These are phyloP conservation scores for Cladorhizidae sp. DNA, from an alignment of 37 sponge, comb jelly and placozoan genomes.

Conservation along the genomic window DNA sequence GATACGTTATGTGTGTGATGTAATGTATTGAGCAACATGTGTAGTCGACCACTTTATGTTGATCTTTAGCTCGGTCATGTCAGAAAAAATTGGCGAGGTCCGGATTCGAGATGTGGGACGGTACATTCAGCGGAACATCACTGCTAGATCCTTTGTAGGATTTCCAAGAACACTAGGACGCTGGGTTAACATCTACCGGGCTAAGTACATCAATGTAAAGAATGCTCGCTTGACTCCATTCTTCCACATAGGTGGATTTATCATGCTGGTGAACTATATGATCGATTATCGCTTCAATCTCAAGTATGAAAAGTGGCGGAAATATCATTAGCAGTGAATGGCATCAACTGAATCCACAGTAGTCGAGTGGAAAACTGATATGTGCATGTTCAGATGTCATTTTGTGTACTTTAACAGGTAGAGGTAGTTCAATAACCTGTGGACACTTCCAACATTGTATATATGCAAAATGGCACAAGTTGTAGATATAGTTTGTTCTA, in stretches of 20 bases:
- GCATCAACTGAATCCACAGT: background rate
- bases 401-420: background rate
- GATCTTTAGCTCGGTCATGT: background rate
- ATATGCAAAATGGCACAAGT: too few relatives aligned
- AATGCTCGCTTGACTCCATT: constrained; percentile 73
- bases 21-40: too few relatives aligned
- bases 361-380: background rate
- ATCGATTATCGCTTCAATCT: constrained; percentile 62
- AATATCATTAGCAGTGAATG: constrained; percentile 52
- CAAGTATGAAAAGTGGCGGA: constrained; percentile 55
- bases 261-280: constrained; percentile 70
- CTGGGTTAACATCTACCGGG: constrained; percentile 30
- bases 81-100: constrained; percentile 25
- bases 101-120: constrained; percentile 22
- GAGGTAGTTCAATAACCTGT: too few relatives aligned
- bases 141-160: background rate
- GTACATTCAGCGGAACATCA: constrained; percentile 16
- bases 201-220: constrained; percentile 59
- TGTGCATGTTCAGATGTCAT: background rate
- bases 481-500: too few relatives aligned
- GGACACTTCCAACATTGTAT: too few relatives aligned
- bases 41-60: background rate
- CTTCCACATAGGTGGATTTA: constrained; percentile 55
- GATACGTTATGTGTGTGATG: too few relatives aligned
- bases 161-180: background rate